Percentiles rank a stretch among this genome's conserved stretches.
Evolutionary conservation across 2,797 vertebrate genomes (phyloP).

Genomic region (Knipowitschia caucasica): DNA sequence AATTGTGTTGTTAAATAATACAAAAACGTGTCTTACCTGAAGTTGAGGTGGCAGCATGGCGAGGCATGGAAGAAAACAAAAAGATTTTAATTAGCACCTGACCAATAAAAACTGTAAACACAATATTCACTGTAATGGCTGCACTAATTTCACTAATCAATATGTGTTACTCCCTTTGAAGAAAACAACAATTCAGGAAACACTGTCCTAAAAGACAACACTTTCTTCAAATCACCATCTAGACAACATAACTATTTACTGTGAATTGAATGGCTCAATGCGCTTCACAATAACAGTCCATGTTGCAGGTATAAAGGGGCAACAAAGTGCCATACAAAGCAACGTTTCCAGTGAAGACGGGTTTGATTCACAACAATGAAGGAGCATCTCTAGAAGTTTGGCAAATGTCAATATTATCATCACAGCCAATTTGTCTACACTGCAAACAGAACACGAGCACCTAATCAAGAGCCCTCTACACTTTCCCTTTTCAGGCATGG

Average conservation of each 20-base stretch:
- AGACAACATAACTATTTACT: too few species aligned
- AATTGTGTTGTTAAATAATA: neutral
- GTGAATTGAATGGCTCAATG: too few species aligned
- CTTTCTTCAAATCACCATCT: too few species aligned
- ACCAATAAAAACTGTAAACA: too few species aligned
- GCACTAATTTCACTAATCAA: too few species aligned
- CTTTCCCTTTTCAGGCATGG: constrained; percentile 30
- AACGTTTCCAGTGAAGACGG: neutral
- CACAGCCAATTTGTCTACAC: constrained; percentile 11
- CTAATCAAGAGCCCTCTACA: neutral
- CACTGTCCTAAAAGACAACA: too few species aligned
- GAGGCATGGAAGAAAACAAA: constrained; percentile 42
- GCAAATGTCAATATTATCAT: constrained; percentile 6
- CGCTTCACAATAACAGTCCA: neutral
- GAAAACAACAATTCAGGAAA: too few species aligned
- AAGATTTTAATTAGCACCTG: constrained; percentile 31
- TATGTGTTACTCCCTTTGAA: too few species aligned
- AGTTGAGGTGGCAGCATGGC: constrained; percentile 30
- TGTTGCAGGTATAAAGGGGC: neutral
- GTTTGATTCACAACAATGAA: neutral
- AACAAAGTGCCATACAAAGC: neutral
- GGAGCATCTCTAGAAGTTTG: neutral
- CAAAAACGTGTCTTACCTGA: constrained; percentile 59
- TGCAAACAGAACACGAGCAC: constrained; percentile 2
- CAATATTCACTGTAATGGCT: too few species aligned